Conservation (phyloP, 1,140 invertebrate species). For the Drosophila prosaltans region DNA sequence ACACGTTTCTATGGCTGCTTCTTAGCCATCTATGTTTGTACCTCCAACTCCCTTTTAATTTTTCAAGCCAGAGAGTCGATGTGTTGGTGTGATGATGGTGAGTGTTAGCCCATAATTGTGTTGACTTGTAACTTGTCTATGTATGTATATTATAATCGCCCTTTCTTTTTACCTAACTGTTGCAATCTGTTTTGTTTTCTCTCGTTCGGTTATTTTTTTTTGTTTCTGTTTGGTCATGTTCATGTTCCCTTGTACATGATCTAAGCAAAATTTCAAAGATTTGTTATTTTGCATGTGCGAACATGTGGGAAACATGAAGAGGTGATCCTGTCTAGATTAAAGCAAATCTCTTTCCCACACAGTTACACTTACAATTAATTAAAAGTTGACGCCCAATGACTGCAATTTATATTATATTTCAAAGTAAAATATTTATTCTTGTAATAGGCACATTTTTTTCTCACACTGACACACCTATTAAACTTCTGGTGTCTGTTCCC, state of each 20-base stretch:
- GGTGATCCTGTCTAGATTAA: constrained; percentile 35
- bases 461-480: constrained; percentile 37
- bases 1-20: constrained; percentile 53
- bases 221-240: constrained; percentile 20
- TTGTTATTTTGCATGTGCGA: constrained; percentile 19
- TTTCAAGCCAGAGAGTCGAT: constrained; percentile 38
- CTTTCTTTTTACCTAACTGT: constrained; percentile 20
- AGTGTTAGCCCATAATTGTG: constrained; percentile 9
- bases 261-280: constrained; percentile 15
- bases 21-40: too few species aligned
- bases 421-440: constrained; percentile 4
- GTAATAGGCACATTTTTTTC: constrained; percentile 34
- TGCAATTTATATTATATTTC: constrained; percentile 16
- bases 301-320: constrained; percentile 7
- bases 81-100: not conserved
- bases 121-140: constrained; percentile 23
- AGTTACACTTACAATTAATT: constrained; percentile 27
- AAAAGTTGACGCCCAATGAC: constrained; percentile 7
- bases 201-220: not conserved
- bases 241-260: constrained; percentile 8
- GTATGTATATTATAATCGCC: constrained; percentile 2
- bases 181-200: constrained; percentile 23
- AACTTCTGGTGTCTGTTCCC: not conserved
- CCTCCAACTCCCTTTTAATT: constrained; percentile 66
- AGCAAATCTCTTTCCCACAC: constrained; percentile 38